These are phyloP conservation scores for Spodoptera picta DNA, from an alignment of 2,888 invertebrate genomes.

Conservation along the genomic window DNA sequence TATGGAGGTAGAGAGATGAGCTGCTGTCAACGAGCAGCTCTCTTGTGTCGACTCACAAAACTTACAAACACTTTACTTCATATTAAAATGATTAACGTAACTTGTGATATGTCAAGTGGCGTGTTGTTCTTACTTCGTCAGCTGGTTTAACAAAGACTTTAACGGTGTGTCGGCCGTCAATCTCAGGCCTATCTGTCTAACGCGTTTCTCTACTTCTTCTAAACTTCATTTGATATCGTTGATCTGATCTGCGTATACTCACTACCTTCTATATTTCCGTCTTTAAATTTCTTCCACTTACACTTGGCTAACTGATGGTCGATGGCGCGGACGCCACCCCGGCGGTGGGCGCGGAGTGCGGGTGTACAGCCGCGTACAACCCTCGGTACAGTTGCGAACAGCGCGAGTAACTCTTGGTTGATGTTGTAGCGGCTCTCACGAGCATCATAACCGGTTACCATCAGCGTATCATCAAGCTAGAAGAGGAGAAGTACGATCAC, in stretches of 20 bases:
- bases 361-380: constrained; percentile 39
- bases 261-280: constrained; percentile 76
- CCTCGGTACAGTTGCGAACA: constrained; percentile 35
- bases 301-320: constrained; percentile 76
- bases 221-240: constrained; percentile 79
- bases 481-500: constrained; percentile 98
- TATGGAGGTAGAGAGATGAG: constrained; percentile 95
- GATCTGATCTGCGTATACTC: constrained; percentile 70
- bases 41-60: constrained; percentile 82
- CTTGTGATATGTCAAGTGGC: constrained; percentile 79
- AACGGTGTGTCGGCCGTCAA: constrained; percentile 67
- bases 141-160: constrained; percentile 77
- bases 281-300: constrained; percentile 75
- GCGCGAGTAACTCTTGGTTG: constrained; percentile 81
- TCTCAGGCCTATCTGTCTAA: constrained; percentile 77
- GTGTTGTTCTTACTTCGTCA: constrained; percentile 81
- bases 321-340: constrained; percentile 59
- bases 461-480: constrained; percentile 94
- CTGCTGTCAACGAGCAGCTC: constrained; percentile 69
- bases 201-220: constrained; percentile 77
- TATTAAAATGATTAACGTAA: constrained; percentile 75
- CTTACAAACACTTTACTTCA: constrained; percentile 74
- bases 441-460: constrained; percentile 93
- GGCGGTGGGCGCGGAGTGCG: constrained; percentile 55
- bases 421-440: constrained; percentile 90